Percentiles rank a stretch among this genome's conserved stretches.
phyloP scores from a whole-genome alignment of 1,140 invertebrate genomes.

The Platyura marginata region DNA sequence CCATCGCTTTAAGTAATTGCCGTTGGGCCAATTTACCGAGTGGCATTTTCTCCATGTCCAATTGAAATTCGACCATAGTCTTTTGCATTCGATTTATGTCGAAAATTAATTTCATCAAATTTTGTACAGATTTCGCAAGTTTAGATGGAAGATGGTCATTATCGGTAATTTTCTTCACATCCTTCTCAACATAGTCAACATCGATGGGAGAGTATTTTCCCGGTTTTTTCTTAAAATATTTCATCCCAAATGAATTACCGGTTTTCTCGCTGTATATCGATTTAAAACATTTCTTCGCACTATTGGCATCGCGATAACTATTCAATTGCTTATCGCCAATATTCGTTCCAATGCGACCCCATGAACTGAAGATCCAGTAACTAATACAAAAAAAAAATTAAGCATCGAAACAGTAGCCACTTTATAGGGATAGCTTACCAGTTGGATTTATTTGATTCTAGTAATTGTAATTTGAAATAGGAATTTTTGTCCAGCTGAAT shows the following conservation, averaged over 20 bases:
- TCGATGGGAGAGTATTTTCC: slow-evolving; percentile 79
- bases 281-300: slow-evolving; percentile 49
- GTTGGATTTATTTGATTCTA: slow-evolving; percentile 51
- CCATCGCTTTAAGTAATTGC: slow-evolving; percentile 76
- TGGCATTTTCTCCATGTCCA: slow-evolving; percentile 95
- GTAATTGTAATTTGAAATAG: slow-evolving; percentile 85
- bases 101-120: slow-evolving; percentile 74
- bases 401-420: background rate
- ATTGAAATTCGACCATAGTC: slow-evolving; percentile 85
- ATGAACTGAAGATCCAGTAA: slow-evolving; percentile 35
- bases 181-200: slow-evolving; percentile 61
- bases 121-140: slow-evolving; percentile 57
- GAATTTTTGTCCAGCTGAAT: slow-evolving; percentile 77
- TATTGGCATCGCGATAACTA: slow-evolving; percentile 26
- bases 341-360: slow-evolving; percentile 90
- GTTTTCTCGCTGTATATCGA: slow-evolving; percentile 64
- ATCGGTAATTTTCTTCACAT: slow-evolving; percentile 6
- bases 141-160: slow-evolving; percentile 33
- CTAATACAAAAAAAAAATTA: background rate
- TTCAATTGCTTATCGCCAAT: slow-evolving; percentile 72
- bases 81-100: slow-evolving; percentile 84
- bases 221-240: slow-evolving; percentile 59
- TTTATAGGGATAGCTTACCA: slow-evolving; percentile 26
- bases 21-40: slow-evolving; percentile 86
- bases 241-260: slow-evolving; percentile 57